Conservation (phyloP, 2,113 vertebrate species). For the Gadus chalcogrammus region DNA sequence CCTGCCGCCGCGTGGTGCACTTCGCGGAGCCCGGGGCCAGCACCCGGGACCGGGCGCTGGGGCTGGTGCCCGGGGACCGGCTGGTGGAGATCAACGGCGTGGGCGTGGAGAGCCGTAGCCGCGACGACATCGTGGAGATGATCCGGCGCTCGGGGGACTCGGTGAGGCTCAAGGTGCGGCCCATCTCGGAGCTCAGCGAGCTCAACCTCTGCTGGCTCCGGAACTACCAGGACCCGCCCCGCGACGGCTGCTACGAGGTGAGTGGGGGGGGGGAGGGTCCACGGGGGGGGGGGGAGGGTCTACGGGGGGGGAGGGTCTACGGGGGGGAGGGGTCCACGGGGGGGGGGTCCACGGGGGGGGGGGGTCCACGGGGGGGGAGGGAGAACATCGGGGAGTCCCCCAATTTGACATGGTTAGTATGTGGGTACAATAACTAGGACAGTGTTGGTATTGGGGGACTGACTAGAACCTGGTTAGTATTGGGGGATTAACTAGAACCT, state of each 20-base stretch:
- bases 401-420: no score
- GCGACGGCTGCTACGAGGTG: conserved; percentile 75
- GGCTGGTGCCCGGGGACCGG: conserved; percentile 90
- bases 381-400: no score
- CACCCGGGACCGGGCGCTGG: conserved; percentile 84
- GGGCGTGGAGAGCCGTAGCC: conserved; percentile 88
- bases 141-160: conserved; percentile 93
- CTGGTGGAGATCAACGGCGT: conserved; percentile 91
- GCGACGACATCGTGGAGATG: conserved; percentile 98
- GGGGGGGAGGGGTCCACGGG: no score
- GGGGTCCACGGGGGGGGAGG: no score
- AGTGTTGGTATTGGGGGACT: no score
- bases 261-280: conserved; percentile 60
- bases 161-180: conserved; percentile 90
- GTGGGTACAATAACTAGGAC: no score
- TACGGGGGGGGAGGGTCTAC: no score
- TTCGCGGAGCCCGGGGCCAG: conserved; percentile 91
- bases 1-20: conserved; percentile 84
- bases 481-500: no score
- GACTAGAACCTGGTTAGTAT: no score
- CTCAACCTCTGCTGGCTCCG: conserved; percentile 89
- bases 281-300: no score
- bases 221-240: conserved; percentile 67
- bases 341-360: no score
- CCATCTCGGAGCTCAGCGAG: conserved; percentile 94